phyloP scores from a whole-genome alignment of 1,140 invertebrate genomes.

The Agrypnia vestita region DNA sequence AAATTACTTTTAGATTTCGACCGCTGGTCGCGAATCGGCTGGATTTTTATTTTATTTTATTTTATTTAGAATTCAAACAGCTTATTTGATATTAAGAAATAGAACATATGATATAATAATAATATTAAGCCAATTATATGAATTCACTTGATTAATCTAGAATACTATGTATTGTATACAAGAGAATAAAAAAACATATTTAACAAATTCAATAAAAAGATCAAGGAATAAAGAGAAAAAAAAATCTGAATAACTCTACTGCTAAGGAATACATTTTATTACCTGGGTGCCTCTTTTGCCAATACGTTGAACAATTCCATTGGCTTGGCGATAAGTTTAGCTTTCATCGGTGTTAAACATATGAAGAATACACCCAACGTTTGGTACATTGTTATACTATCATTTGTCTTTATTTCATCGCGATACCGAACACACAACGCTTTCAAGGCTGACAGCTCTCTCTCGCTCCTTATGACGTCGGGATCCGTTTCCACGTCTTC shows the following conservation, averaged over 20 bases:
- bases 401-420: conserved; percentile 75
- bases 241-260: too few species aligned
- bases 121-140: too few species aligned
- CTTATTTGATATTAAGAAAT: too few species aligned
- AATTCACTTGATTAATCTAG: too few species aligned
- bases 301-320: conserved; percentile 78
- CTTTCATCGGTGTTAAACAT: conserved; percentile 81
- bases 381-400: conserved; percentile 76
- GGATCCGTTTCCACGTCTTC: conserved; percentile 80
- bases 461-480: conserved; percentile 70
- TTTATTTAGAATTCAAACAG: neutral
- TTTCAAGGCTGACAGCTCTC: conserved; percentile 74
- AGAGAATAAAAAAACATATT: too few species aligned
- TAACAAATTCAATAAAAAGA: too few species aligned
- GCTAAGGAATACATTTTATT: conserved; percentile 49
- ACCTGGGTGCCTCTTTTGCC: conserved; percentile 73
- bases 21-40: too few species aligned
- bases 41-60: conserved; percentile 9
- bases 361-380: conserved; percentile 80
- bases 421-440: conserved; percentile 76
- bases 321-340: conserved; percentile 79
- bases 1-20: neutral
- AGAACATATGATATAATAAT: too few species aligned
- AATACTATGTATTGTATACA: too few species aligned
- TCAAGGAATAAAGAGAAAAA: too few species aligned